Conservation (phyloP, 1,140 invertebrate species). For the Eurosta solidaginis region DNA sequence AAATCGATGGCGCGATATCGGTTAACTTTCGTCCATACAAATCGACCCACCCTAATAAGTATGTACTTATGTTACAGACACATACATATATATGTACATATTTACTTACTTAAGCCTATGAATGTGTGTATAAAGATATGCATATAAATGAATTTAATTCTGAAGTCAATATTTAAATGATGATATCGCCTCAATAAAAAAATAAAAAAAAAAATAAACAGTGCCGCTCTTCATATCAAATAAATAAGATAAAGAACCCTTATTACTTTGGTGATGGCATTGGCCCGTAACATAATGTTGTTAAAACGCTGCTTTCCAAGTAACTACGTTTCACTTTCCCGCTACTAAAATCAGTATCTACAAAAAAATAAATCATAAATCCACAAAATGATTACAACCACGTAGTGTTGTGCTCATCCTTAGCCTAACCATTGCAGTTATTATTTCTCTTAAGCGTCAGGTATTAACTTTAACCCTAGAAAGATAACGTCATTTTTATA, state of each 20-base stretch:
- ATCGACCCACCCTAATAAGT: background rate
- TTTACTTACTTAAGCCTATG: background rate
- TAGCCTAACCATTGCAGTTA: background rate
- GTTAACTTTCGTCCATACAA: background rate
- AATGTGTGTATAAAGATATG: background rate
- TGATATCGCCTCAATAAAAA: background rate
- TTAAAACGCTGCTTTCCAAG: background rate
- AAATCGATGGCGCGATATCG: background rate
- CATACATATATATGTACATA: background rate
- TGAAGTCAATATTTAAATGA: background rate
- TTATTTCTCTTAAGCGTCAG: background rate
- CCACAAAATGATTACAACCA: background rate
- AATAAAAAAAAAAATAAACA: background rate
- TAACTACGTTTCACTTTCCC: background rate
- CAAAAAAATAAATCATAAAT: background rate
- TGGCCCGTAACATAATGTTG: background rate
- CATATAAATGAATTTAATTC: no score
- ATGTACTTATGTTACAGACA: background rate
- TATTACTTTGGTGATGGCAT: background rate
- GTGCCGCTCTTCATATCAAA: background rate
- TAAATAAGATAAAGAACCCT: background rate
- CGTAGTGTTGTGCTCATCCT: background rate
- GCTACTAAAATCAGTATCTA: background rate
- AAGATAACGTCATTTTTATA: no score
- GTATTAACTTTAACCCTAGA: background rate